These are phyloP conservation scores for Pseudomyrmex pallidus DNA, from an alignment of 1,140 invertebrate genomes.

Conservation along the genomic window DNA sequence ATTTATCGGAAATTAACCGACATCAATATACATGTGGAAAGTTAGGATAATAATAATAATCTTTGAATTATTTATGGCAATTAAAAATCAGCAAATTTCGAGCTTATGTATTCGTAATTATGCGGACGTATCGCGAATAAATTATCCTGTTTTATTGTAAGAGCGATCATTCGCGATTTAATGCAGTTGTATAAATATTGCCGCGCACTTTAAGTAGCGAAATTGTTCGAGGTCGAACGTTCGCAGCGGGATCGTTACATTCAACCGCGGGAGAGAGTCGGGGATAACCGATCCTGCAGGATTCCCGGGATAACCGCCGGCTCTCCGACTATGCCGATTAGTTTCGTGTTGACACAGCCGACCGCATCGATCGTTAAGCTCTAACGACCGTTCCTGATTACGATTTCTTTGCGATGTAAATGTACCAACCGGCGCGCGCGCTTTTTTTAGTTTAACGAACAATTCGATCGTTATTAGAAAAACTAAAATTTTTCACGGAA, in stretches of 20 bases:
- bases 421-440: slow-evolving; percentile 3
- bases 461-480: background rate
- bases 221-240: slow-evolving; percentile 29
- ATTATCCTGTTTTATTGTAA: too few species aligned
- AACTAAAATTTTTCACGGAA: background rate
- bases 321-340: slow-evolving; percentile 77
- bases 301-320: slow-evolving; percentile 74
- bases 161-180: background rate
- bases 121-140: too few species aligned
- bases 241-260: slow-evolving; percentile 63
- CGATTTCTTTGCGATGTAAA: slow-evolving; percentile 66
- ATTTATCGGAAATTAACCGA: too few species aligned
- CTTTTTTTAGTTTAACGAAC: slow-evolving; percentile 13
- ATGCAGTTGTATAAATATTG: slow-evolving; percentile 21
- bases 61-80: too few species aligned
- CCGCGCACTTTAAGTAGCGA: slow-evolving; percentile 24
- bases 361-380: slow-evolving; percentile 67
- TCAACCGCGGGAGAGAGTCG: slow-evolving; percentile 64
- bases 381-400: slow-evolving; percentile 70
- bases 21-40: too few species aligned
- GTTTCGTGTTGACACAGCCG: slow-evolving; percentile 73
- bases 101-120: too few species aligned
- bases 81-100: too few species aligned
- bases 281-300: slow-evolving; percentile 69
- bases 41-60: too few species aligned